phyloP scores from a whole-genome alignment of 2,888 invertebrate genomes.

The Polymixis flavicincta region DNA sequence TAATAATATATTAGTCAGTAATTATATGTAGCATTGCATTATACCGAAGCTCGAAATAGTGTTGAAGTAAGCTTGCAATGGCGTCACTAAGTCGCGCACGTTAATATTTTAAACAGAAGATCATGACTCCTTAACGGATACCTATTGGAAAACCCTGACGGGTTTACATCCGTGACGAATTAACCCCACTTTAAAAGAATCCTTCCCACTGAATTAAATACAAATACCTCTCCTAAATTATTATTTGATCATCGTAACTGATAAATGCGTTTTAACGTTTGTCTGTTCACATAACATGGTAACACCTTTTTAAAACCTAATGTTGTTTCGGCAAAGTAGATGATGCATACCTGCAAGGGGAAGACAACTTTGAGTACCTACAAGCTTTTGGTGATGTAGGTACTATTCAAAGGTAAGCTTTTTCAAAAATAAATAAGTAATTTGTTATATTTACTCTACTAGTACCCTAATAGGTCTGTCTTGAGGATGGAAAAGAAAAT shows the following conservation, averaged over 20 bases:
- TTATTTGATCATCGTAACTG: not conserved
- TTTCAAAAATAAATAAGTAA: not conserved
- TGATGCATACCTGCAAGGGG: not conserved
- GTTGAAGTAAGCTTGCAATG: slow-evolving; percentile 14
- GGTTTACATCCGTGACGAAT: slow-evolving; percentile 6
- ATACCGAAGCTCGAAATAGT: slow-evolving; percentile 21
- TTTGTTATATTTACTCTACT: not conserved
- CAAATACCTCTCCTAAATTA: not conserved
- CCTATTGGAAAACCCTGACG: slow-evolving; percentile 24
- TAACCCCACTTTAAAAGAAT: not conserved
- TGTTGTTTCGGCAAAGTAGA: not conserved
- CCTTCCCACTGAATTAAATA: not conserved
- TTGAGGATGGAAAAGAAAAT: not conserved
- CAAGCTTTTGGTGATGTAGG: not conserved
- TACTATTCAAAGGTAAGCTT: not conserved
- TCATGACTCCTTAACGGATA: slow-evolving; percentile 20
- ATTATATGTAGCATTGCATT: not conserved
- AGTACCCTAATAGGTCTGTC: not conserved
- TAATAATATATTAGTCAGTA: no score
- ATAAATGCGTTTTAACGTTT: not conserved
- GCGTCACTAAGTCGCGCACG: slow-evolving; percentile 16
- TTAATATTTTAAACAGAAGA: slow-evolving; percentile 1
- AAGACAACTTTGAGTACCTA: not conserved
- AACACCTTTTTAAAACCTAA: not conserved
- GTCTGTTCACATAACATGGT: not conserved